Evolutionary conservation across 2,113 vertebrate genomes (phyloP).

Genomic region (Trogon melanurus): DNA sequence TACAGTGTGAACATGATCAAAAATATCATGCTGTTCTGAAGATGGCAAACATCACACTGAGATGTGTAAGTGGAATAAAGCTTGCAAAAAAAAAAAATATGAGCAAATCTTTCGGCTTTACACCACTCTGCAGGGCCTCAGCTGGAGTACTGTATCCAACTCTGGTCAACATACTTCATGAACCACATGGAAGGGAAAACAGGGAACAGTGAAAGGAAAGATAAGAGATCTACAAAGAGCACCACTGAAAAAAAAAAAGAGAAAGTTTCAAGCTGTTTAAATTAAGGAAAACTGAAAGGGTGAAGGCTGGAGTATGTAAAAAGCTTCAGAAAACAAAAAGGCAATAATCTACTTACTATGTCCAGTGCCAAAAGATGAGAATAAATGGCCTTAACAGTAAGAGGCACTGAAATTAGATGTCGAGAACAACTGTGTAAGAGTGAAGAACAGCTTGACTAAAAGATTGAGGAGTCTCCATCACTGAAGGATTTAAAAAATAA

Average conservation of each 20-base stretch:
- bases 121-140: background rate
- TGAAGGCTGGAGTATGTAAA: background rate
- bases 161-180: background rate
- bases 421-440: background rate
- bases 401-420: background rate
- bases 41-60: slow-evolving; percentile 18
- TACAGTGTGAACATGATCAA: slow-evolving; percentile 15
- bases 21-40: slow-evolving; percentile 33
- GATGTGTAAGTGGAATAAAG: background rate
- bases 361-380: background rate
- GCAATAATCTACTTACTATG: background rate
- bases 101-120: slow-evolving; percentile 25
- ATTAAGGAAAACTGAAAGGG: background rate
- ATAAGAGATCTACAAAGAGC: background rate
- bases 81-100: background rate
- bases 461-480: background rate
- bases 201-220: background rate
- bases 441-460: background rate
- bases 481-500: background rate
- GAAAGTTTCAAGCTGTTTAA: background rate
- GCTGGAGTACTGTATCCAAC: background rate
- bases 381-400: background rate
- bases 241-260: background rate
- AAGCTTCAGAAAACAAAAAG: background rate
- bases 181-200: background rate